phyloP scores from a whole-genome alignment of 2,113 vertebrate genomes.

The Triplophysa rosa region DNA sequence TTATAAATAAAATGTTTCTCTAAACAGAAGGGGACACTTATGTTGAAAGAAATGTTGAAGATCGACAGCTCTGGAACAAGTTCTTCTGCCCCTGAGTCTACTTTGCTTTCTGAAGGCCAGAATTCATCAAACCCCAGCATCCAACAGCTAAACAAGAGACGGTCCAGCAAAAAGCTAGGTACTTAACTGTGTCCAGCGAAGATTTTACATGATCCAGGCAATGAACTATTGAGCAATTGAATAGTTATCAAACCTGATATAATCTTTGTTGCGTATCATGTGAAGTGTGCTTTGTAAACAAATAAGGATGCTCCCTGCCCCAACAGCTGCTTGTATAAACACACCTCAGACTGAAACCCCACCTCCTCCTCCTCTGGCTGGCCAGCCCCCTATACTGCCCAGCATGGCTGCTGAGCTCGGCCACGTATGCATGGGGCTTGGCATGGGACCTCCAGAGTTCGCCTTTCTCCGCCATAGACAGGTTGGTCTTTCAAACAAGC shows the following conservation, averaged over 20 bases:
- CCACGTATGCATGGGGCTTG: constrained; percentile 80
- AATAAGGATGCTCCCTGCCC: not conserved
- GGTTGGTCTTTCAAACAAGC: constrained; percentile 67
- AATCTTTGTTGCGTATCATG: not conserved
- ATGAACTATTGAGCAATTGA: not conserved
- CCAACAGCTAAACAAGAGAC: constrained; percentile 74
- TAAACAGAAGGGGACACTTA: constrained; percentile 89
- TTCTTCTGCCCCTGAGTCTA: constrained; percentile 64
- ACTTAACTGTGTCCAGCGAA: constrained; percentile 36
- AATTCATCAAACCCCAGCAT: constrained; percentile 66
- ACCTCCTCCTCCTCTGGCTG: constrained; percentile 59
- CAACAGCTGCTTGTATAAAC: constrained; percentile 82
- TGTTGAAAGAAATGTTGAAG: constrained; percentile 98
- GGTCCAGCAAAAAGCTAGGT: constrained; percentile 87
- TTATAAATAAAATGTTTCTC: not conserved
- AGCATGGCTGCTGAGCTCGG: constrained; percentile 85
- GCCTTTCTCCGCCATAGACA: constrained; percentile 85
- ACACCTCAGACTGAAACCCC: constrained; percentile 69
- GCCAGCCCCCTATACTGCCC: constrained; percentile 67
- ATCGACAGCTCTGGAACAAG: constrained; percentile 81
- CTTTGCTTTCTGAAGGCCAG: constrained; percentile 49
- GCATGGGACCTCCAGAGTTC: constrained; percentile 91
- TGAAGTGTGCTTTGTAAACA: not conserved
- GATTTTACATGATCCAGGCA: no score
- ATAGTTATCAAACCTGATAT: not conserved